Conservation (phyloP, 2,888 invertebrate genomes). For the Melangyna quadrimaculata region DNA sequence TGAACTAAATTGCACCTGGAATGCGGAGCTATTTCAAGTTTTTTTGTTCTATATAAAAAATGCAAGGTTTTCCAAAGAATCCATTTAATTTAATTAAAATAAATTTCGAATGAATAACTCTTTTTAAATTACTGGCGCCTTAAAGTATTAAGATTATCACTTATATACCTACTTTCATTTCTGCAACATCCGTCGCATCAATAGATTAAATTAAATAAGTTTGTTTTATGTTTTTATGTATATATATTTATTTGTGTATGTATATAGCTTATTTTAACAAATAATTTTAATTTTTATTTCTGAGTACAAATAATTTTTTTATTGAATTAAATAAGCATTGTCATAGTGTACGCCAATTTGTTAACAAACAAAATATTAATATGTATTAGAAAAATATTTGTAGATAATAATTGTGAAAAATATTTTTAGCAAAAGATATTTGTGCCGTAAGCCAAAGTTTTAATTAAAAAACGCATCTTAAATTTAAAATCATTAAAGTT, state of each 20-base stretch:
- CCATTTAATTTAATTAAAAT: no score
- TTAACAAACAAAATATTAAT: not conserved
- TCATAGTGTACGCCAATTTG: constrained; percentile 42
- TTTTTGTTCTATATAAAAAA: no score
- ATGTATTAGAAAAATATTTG: not conserved
- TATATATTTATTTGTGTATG: not conserved
- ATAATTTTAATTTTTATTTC: not conserved
- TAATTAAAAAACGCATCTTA: not conserved
- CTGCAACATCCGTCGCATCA: not conserved
- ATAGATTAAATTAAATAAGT: not conserved
- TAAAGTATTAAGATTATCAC: not conserved
- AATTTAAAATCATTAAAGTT: not conserved
- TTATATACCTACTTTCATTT: not conserved
- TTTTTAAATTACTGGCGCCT: no score
- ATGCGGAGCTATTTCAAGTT: no score
- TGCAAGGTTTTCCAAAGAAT: no score
- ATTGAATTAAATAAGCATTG: constrained; percentile 16
- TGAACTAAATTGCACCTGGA: no score
- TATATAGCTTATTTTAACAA: constrained; percentile 21
- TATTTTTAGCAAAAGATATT: not conserved
- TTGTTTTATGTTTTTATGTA: not conserved
- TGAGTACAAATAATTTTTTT: constrained; percentile 27
- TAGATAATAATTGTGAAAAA: not conserved
- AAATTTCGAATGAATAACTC: no score
- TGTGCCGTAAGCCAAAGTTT: not conserved